Conservation (phyloP, 2,888 invertebrate species). For the Apomyelois bistriatella region DNA sequence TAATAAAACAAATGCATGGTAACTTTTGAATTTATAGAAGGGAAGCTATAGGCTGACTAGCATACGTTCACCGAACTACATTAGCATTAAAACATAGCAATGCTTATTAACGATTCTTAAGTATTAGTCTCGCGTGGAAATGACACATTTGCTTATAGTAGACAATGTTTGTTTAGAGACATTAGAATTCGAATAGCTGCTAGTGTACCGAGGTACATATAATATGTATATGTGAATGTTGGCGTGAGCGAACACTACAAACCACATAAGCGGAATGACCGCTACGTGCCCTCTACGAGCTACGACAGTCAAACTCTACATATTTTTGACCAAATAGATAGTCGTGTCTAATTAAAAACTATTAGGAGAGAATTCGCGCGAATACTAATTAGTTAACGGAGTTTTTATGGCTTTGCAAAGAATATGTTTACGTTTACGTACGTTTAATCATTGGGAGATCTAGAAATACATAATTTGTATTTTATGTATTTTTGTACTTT, state of each 20-base stretch:
- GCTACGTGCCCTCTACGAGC: conserved; percentile 23
- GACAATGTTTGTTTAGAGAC: background rate
- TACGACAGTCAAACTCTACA: conserved; percentile 1
- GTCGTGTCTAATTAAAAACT: conserved; percentile 12
- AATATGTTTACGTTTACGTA: background rate
- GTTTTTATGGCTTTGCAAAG: background rate
- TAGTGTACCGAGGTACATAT: background rate
- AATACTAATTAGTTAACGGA: conserved; percentile 4
- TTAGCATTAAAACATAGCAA: no score
- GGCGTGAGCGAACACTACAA: conserved; percentile 8
- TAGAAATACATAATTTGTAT: no score
- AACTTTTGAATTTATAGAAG: no score
- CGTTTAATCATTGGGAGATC: background rate
- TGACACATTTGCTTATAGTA: no score
- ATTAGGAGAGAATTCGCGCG: background rate
- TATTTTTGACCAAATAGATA: conserved; percentile 1
- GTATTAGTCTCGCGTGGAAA: no score
- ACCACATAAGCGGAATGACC: conserved; percentile 19
- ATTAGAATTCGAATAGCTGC: background rate
- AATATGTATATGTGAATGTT: conserved; percentile 3
- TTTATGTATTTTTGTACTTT: no score
- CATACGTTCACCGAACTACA: no score
- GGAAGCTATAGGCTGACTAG: no score
- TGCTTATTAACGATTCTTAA: no score
- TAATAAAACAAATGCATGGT: no score